Conservation (phyloP, 2,888 invertebrate genomes). For the Corbicula japonica region DNA sequence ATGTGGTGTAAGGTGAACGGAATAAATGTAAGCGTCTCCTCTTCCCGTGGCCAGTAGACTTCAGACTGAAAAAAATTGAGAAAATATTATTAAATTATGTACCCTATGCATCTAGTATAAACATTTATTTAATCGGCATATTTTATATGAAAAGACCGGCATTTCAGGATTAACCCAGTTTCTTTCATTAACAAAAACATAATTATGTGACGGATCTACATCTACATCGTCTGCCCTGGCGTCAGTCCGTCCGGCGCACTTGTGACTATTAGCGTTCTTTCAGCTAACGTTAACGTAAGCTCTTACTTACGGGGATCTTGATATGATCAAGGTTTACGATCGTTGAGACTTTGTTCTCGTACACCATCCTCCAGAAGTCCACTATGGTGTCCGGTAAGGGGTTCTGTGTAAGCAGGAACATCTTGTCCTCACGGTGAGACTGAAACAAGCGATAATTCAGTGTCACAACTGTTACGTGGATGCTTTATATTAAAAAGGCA, state of each 20-base stretch:
- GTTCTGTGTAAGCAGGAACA: slow-evolving; percentile 51
- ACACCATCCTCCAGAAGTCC: slow-evolving; percentile 63
- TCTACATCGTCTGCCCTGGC: too few species aligned
- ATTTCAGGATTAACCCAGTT: too few species aligned
- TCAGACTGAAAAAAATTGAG: slow-evolving; percentile 55
- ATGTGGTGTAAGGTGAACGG: slow-evolving; percentile 45
- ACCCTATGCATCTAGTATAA: too few species aligned
- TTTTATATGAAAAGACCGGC: too few species aligned
- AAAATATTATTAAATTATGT: too few species aligned
- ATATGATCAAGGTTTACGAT: slow-evolving; percentile 48
- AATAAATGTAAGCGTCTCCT: slow-evolving; percentile 34
- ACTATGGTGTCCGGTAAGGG: slow-evolving; percentile 55
- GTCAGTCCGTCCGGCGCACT: neutral
- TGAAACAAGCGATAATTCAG: too few species aligned
- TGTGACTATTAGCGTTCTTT: too few species aligned
- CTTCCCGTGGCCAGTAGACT: slow-evolving; percentile 42
- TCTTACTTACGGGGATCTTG: neutral
- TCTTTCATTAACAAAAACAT: too few species aligned
- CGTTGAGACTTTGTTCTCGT: slow-evolving; percentile 39
- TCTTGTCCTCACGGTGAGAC: slow-evolving; percentile 36
- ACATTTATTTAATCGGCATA: too few species aligned
- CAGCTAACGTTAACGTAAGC: neutral
- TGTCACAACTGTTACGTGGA: too few species aligned
- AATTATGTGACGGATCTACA: too few species aligned
- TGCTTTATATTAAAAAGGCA: too few species aligned